These are phyloP conservation scores for Cranoglanis bouderius DNA, from an alignment of 2,113 vertebrate species.

Conservation along the genomic window DNA sequence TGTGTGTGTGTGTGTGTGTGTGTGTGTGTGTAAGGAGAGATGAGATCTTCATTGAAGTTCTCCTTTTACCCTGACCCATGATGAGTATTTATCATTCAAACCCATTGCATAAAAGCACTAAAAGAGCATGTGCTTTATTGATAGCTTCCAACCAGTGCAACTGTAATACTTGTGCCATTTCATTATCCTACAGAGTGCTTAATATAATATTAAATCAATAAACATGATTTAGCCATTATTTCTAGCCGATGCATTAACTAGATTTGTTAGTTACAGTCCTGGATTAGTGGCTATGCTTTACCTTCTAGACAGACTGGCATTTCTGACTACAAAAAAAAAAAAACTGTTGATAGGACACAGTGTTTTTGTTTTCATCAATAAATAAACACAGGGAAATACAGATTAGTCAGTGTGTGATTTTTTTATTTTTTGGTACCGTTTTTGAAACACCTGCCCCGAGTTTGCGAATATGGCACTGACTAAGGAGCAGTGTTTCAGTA, in stretches of 20 bases:
- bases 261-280: not conserved
- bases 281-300: not conserved
- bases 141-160: not conserved
- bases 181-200: not conserved
- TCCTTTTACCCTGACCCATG: not conserved
- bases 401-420: not conserved
- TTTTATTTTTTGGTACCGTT: not conserved
- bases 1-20: too few relatives aligned
- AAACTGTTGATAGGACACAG: not conserved
- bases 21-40: not conserved
- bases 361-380: not conserved
- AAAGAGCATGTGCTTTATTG: not conserved
- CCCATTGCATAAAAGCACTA: not conserved
- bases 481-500: not conserved
- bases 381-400: not conserved
- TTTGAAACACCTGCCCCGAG: not conserved
- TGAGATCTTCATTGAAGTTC: not conserved
- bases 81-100: not conserved
- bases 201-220: not conserved
- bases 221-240: not conserved
- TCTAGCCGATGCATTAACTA: not conserved
- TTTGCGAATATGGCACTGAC: not conserved
- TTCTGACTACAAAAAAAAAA: not conserved
- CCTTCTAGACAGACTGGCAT: not conserved
- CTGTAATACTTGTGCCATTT: not conserved